Percentiles rank a stretch among this genome's conserved stretches.
phyloP scores from a whole-genome alignment of 2,888 invertebrate genomes.

The Tipula helvola region DNA sequence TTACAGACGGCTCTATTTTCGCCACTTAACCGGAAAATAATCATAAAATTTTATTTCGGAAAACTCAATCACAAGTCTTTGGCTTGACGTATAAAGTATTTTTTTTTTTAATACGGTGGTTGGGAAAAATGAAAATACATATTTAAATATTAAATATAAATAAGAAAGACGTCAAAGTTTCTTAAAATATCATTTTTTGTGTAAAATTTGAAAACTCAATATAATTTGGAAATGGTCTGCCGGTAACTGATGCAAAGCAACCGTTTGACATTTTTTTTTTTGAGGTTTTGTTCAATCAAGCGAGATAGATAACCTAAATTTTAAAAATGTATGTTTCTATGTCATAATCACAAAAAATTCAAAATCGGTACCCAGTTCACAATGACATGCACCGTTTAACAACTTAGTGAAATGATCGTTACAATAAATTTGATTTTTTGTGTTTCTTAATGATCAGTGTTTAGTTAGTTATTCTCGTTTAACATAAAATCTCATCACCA shows the following conservation, averaged over 20 bases:
- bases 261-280: too few species aligned
- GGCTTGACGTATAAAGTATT: neutral
- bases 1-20: neutral
- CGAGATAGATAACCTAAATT: too few species aligned
- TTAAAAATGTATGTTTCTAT: too few species aligned
- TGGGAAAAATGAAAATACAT: neutral
- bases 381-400: neutral
- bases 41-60: neutral
- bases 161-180: neutral
- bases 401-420: neutral
- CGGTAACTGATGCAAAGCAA: neutral
- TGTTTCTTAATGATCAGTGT: neutral
- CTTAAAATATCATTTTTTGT: neutral
- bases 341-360: neutral
- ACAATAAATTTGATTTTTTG: neutral
- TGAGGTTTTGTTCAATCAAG: neutral
- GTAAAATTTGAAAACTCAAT: neutral
- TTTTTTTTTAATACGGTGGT: neutral
- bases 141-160: neutral
- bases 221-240: neutral
- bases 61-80: neutral
- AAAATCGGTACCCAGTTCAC: neutral
- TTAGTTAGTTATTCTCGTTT: neutral
- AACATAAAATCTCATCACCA: neutral
- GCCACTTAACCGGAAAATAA: neutral